A percentile compares a stretch with the other conserved stretches of the same genome.
These are phyloP conservation scores for Frieseomelitta varia DNA, from an alignment of 1,140 invertebrate genomes.

Conservation along the genomic window DNA sequence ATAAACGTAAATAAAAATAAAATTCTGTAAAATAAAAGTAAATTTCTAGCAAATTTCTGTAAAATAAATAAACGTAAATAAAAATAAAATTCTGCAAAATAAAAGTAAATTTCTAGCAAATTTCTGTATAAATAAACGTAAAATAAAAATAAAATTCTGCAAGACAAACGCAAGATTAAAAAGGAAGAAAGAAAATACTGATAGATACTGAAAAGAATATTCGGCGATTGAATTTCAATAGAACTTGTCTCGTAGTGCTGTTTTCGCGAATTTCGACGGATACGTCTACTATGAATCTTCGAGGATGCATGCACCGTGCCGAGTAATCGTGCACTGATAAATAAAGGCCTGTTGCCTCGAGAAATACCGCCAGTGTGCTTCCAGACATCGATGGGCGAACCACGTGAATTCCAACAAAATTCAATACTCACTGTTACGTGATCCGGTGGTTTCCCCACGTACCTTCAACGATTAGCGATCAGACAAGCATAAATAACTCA, in stretches of 20 bases:
- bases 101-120: too few relatives aligned
- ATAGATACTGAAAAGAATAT: not conserved
- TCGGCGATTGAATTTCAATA: not conserved
- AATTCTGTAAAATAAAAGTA: too few relatives aligned
- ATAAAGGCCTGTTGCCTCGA: slow-evolving; percentile 54
- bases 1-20: too few relatives aligned
- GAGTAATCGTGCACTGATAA: slow-evolving; percentile 48
- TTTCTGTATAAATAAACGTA: too few relatives aligned
- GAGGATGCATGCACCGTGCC: slow-evolving; percentile 37
- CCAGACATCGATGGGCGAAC: slow-evolving; percentile 48
- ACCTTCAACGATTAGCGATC: not conserved
- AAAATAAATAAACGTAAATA: too few relatives aligned
- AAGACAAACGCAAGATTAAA: too few relatives aligned
- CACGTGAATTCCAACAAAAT: slow-evolving; percentile 19
- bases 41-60: too few relatives aligned
- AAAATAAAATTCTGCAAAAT: too few relatives aligned
- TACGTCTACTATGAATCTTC: not conserved
- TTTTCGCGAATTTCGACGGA: not conserved
- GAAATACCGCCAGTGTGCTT: slow-evolving; percentile 48
- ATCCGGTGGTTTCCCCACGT: not conserved
- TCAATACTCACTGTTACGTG: slow-evolving; percentile 6
- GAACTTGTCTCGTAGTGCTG: not conserved
- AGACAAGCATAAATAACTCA: too few relatives aligned
- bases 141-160: too few relatives aligned
- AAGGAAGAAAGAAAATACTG: not conserved